Percentiles rank a stretch among this genome's conserved stretches.
These are phyloP conservation scores for Morone saxatilis DNA, from an alignment of 2,113 vertebrate species.

Conservation along the genomic window DNA sequence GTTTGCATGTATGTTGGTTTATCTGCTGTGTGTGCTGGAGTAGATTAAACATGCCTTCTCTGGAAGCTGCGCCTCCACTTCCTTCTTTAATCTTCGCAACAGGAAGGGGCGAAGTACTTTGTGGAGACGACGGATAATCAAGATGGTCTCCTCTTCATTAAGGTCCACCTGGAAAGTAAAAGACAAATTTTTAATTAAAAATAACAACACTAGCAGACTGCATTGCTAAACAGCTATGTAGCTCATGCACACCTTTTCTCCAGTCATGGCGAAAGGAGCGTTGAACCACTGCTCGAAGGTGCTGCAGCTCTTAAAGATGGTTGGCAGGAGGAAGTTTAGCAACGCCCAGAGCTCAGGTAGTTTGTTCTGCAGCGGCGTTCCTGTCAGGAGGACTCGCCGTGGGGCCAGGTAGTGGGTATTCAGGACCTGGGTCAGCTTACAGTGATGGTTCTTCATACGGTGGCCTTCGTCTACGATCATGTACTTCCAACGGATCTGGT, in stretches of 20 bases:
- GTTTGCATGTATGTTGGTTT: not conserved
- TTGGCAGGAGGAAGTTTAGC: conserved; percentile 98
- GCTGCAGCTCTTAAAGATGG: conserved; percentile 99
- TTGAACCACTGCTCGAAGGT: conserved; percentile 99
- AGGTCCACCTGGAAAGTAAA: conserved; percentile 89
- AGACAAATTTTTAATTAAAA: not conserved
- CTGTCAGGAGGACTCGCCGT: conserved; percentile 91
- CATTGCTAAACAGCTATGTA: too few species aligned
- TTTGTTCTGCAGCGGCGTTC: conserved; percentile 96
- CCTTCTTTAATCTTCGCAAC: conserved; percentile 95
- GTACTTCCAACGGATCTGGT: conserved; percentile 98
- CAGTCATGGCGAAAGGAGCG: conserved; percentile 96
- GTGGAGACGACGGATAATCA: conserved; percentile 96
- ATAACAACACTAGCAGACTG: too few species aligned
- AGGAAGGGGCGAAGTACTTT: conserved; percentile 98
- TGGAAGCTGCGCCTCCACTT: conserved; percentile 96
- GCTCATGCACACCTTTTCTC: conserved; percentile 91
- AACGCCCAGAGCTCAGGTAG: conserved; percentile 96
- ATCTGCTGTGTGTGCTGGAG: conserved; percentile 1
- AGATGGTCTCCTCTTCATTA: conserved; percentile 97
- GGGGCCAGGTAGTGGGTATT: conserved; percentile 98
- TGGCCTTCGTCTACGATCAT: conserved; percentile 99
- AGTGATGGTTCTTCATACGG: conserved; percentile 99
- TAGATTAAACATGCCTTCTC: conserved; percentile 87
- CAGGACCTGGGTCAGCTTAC: conserved; percentile 97